Percentiles rank a stretch among this genome's conserved stretches.
Evolutionary conservation across 2,888 invertebrate genomes (phyloP).

Genomic region (Lasioglossum villosulum): DNA sequence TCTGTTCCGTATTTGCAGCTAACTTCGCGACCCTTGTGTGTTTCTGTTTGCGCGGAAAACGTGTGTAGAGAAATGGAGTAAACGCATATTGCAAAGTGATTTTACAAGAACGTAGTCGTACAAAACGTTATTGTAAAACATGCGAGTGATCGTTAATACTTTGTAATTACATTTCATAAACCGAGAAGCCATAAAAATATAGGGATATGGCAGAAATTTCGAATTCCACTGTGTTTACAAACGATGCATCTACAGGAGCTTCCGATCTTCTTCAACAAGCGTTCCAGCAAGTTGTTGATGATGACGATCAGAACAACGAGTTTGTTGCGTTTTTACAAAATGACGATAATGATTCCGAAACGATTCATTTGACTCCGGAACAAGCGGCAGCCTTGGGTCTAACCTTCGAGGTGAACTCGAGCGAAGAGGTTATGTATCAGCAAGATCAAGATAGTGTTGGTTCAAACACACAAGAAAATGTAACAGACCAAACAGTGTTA

Average conservation of each 20-base stretch:
- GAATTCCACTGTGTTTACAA: constrained; percentile 78
- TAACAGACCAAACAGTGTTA: constrained; percentile 49
- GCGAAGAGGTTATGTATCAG: constrained; percentile 70
- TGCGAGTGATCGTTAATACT: constrained; percentile 35
- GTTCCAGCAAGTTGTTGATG: constrained; percentile 80
- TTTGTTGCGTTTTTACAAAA: constrained; percentile 81
- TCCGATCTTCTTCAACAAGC: constrained; percentile 81
- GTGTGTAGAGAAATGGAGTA: constrained; percentile 61
- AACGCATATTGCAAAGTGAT: constrained; percentile 40
- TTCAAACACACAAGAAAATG: constrained; percentile 31
- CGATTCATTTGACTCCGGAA: constrained; percentile 81
- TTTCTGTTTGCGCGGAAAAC: constrained; percentile 76
- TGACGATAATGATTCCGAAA: constrained; percentile 77
- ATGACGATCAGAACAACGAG: constrained; percentile 76
- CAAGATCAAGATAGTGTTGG: constrained; percentile 63
- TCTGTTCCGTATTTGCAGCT: constrained; percentile 23
- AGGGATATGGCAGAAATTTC: constrained; percentile 77
- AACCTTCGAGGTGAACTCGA: constrained; percentile 78
- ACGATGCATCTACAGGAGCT: constrained; percentile 73
- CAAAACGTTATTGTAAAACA: constrained; percentile 44
- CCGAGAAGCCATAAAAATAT: constrained; percentile 20
- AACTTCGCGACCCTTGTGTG: constrained; percentile 60
- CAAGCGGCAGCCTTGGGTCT: constrained; percentile 82
- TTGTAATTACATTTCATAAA: constrained; percentile 36
- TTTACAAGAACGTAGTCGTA: constrained; percentile 29